Base-by-base conservation (phyloP, 2,113 vertebrate species). In the Gymnobelideus leadbeateri region DNA sequence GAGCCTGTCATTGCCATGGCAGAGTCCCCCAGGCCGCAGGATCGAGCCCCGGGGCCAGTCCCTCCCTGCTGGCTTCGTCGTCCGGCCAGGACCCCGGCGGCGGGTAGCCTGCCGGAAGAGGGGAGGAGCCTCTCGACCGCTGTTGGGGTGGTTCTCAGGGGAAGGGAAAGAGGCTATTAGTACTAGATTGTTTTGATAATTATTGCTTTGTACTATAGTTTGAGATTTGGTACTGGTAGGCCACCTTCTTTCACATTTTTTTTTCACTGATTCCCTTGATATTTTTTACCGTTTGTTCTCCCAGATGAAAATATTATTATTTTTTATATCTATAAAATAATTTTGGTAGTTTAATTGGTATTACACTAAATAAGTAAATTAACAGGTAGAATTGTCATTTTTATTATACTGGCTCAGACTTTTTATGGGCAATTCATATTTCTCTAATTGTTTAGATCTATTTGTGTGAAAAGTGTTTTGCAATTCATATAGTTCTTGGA, bases 1-100 rank as follows among this genome's bases (percentile, higher is more conserved):
- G 99, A 99, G 93, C 99, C 99, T 0, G 99, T 99, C 99, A 99
- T 99, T 90, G 99, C 99, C 99, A 99, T 99, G 98, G 98, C 99
- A 52, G 94, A 91, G 94, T 94, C 94, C 91, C 43, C 54, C n/a
- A 54, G 89, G 11, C 43, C 57, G 57, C 61, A 14, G 91, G 50
- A 51, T 91, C 28, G 93, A 37, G 95, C 96, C 95, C 51, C 91
- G 91, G 47, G 53, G 57, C 95, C 92, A 55, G 92, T 43, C 11
- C 52, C 11, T 53, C 90, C 89, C 94, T 26, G 93, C 50, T 43
- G 11, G 91, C 92, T 91, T 57, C 51, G 91, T 90, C 47, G 43
- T 12, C 91, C 19, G 12, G 6, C 89, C 47, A 3, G 51, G 89
- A 51, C 91, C 89, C 84, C 12, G 50, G 54, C 92, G 0, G 94